Evolutionary conservation across 2,888 invertebrate species (phyloP), one percentile per base, ranked within the genome.

Genomic region (Spodoptera exigua): DNA sequence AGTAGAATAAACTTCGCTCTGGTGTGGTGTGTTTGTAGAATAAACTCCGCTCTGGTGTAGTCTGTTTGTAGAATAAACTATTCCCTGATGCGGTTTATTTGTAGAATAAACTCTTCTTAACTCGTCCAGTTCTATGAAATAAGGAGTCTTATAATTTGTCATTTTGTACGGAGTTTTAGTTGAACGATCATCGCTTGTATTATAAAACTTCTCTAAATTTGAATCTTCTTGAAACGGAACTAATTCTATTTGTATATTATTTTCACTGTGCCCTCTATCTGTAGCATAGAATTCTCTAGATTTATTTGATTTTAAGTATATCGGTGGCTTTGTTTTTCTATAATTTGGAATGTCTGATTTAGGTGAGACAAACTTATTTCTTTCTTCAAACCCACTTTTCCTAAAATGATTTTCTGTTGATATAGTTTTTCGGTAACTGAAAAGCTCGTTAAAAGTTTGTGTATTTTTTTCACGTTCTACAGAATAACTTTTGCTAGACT

Each of bases 71-170:
- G 32, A 10, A 32, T 32, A 32, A 32, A 10, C 5, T 10, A 7
- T 32, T 12, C 27, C 3, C 0, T 47, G 17, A 12, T 27, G n/a
- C 9, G n/a, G 14, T 10, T 36, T 14, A 14, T 60, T 12, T 41
- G 11, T 17, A 1, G 13, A 32, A 61, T 27, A 3, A 11, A 4
- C 11, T 16, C 0, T 44, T 34, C 12, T 14, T 7, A 61, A 10
- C 9, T 61, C 53, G 14, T 62, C 21, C 5, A 40, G 39, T 17
- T 44, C 18, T 37, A 17, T 21, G 13, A 37, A 61, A 44, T 35
- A 35, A 39, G 10, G 37, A 14, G 39, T 27, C 7, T 9, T 18
- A 17, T 21, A 21, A 34, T 11, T n/a, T 10, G 17, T 34, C 10
- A 10, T 16, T 36, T 16, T 18, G 7, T 27, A 27, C 9, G 5